These are phyloP conservation scores for Tetragnatha montana DNA, from an alignment of 2,888 invertebrate species.

Conservation along the genomic window DNA sequence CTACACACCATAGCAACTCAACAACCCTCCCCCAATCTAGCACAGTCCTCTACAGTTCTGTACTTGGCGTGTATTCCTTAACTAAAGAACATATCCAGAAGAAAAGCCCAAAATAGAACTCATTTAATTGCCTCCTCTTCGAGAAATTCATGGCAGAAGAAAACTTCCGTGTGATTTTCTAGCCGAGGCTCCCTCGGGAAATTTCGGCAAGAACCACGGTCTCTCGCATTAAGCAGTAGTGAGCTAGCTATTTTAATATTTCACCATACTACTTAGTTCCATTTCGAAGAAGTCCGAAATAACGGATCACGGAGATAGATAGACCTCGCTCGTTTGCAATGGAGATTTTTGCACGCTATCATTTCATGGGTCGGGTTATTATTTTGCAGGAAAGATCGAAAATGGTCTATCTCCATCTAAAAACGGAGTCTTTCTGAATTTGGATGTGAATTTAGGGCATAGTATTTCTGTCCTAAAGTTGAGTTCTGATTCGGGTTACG, in stretches of 20 bases:
- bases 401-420: constrained; percentile 1
- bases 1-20: no score
- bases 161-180: constrained; percentile 25
- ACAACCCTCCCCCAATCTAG: no score
- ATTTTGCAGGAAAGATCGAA: neutral
- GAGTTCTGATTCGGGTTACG: no score
- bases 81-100: neutral
- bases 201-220: constrained; percentile 3
- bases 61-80: neutral
- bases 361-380: constrained; percentile 6
- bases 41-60: no score
- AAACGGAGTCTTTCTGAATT: no score
- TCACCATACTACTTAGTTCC: constrained; percentile 20
- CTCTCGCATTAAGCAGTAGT: constrained; percentile 22
- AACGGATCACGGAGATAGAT: neutral
- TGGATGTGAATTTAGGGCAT: no score
- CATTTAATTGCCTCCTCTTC: neutral
- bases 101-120: neutral
- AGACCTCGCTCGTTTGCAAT: neutral
- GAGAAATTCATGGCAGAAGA: constrained; percentile 15
- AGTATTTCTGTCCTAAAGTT: no score
- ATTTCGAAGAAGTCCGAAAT: constrained; percentile 1
- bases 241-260: constrained; percentile 46
- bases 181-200: constrained; percentile 20
- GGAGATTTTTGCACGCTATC: constrained; percentile 30